phyloP scores from a whole-genome alignment of 2,113 vertebrate genomes.

The Corythoichthys haematopterus region DNA sequence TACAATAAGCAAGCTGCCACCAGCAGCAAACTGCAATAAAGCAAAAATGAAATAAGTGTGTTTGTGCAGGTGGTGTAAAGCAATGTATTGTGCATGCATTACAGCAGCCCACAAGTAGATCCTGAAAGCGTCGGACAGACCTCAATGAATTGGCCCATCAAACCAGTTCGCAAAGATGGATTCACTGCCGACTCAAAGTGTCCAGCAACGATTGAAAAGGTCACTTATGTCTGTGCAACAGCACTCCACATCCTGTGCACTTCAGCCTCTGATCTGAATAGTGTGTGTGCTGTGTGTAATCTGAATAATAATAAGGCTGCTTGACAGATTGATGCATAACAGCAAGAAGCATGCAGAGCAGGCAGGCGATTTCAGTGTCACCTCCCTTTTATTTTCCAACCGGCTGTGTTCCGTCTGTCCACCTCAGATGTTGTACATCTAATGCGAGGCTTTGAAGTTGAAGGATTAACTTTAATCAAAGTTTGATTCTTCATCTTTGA shows the following conservation, averaged over 20 bases:
- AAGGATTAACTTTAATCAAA: slow-evolving; percentile 38
- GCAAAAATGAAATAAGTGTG: neutral
- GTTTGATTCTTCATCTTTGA: slow-evolving; percentile 18
- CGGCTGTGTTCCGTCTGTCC: slow-evolving; percentile 29
- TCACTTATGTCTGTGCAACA: slow-evolving; percentile 48
- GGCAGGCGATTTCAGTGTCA: slow-evolving; percentile 43
- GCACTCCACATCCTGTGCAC: slow-evolving; percentile 40
- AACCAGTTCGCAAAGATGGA: slow-evolving; percentile 65
- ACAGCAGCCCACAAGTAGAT: slow-evolving; percentile 45
- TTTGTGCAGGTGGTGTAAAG: slow-evolving; percentile 16
- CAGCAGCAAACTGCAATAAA: neutral
- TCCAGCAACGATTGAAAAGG: slow-evolving; percentile 64
- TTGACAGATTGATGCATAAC: slow-evolving; percentile 78
- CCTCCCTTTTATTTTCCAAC: slow-evolving; percentile 44
- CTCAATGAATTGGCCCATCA: slow-evolving; percentile 63
- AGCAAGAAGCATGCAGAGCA: slow-evolving; percentile 64
- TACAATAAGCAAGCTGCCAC: neutral
- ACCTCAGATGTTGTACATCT: slow-evolving; percentile 23
- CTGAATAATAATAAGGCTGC: slow-evolving; percentile 67
- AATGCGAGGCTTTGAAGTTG: slow-evolving; percentile 10
- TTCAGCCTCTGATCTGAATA: slow-evolving; percentile 62
- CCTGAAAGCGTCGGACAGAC: slow-evolving; percentile 54
- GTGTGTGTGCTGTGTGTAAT: slow-evolving; percentile 60
- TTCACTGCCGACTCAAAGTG: slow-evolving; percentile 62
- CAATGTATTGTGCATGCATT: slow-evolving; percentile 63